A percentile compares a stretch with the other conserved stretches of the same genome.
Conservation (phyloP, 2,888 invertebrate genomes). For the Oxystoma pomonae region DNA sequence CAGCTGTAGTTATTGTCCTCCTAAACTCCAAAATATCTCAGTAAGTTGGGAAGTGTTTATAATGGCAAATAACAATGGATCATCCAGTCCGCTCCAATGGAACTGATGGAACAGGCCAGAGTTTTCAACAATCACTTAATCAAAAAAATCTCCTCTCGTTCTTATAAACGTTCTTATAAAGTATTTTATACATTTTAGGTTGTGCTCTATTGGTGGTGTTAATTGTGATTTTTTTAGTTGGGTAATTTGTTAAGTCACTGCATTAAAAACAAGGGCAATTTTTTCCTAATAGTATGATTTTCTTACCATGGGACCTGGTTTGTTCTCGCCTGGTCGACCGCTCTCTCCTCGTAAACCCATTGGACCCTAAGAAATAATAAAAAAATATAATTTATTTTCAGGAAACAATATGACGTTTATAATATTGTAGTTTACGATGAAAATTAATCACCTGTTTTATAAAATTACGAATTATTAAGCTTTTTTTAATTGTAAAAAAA, state of each 20-base stretch:
- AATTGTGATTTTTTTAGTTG: conserved; percentile 1
- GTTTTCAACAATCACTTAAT: conserved; percentile 31
- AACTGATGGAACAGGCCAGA: conserved; percentile 15
- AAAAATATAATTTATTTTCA: too few relatives aligned
- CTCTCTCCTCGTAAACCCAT: conserved; percentile 76
- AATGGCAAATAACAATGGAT: conserved; percentile 12
- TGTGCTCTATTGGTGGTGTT: conserved; percentile 10
- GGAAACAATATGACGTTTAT: too few relatives aligned
- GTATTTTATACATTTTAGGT: not conserved
- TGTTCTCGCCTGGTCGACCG: conserved; percentile 66
- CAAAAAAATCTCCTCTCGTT: conserved; percentile 17
- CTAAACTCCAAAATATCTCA: conserved; percentile 33
- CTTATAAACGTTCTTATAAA: not conserved
- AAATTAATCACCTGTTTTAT: too few relatives aligned
- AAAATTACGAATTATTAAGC: too few relatives aligned
- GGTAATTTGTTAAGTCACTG: conserved; percentile 45
- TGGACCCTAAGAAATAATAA: conserved; percentile 59
- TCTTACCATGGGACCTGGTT: conserved; percentile 76
- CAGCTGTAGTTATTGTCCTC: conserved; percentile 42
- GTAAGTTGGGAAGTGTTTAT: conserved; percentile 12
- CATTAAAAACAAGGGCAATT: conserved; percentile 31
- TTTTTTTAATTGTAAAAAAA: too few relatives aligned
- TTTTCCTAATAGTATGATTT: conserved; percentile 39
- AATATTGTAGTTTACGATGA: too few relatives aligned
- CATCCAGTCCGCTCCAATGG: conserved; percentile 36